A percentile compares a stretch with the other conserved stretches of the same genome.
These are phyloP conservation scores for Monochamus saltuarius DNA, from an alignment of 1,140 invertebrate species.

Conservation along the genomic window DNA sequence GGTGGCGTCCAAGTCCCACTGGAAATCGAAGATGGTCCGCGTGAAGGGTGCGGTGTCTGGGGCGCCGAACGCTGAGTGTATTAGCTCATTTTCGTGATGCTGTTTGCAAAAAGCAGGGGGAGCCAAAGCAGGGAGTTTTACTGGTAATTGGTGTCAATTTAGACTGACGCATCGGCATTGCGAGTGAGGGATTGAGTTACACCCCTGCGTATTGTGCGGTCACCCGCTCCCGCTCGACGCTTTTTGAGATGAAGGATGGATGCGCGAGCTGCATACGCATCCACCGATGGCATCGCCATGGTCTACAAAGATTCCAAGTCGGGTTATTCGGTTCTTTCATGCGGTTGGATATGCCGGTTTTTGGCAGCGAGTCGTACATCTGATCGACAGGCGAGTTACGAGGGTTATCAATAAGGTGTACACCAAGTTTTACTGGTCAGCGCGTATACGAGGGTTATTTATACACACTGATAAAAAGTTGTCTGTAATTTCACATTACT, in stretches of 20 bases:
- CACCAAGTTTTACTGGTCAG: too few species aligned
- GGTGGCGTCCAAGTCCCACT: background rate
- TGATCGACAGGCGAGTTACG: too few species aligned
- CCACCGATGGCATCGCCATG: too few species aligned
- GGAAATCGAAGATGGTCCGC: constrained; percentile 16
- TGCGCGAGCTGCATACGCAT: background rate
- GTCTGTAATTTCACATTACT: too few species aligned
- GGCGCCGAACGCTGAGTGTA: constrained; percentile 41
- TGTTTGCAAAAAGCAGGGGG: constrained; percentile 49
- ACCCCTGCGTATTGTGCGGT: constrained; percentile 39
- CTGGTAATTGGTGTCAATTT: constrained; percentile 73
- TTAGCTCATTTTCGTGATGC: constrained; percentile 52
- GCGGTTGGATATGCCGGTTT: too few species aligned
- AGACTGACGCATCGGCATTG: constrained; percentile 53
- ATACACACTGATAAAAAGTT: too few species aligned
- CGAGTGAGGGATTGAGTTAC: constrained; percentile 49
- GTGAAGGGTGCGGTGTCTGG: constrained; percentile 18
- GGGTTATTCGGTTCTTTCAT: too few species aligned
- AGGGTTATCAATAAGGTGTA: too few species aligned
- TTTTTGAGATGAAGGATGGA: constrained; percentile 29
- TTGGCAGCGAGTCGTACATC: too few species aligned
- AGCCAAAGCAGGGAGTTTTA: constrained; percentile 60
- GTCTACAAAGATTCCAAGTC: too few species aligned
- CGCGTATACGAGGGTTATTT: too few species aligned
- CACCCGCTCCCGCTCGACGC: constrained; percentile 25